Percentiles rank a stretch among this genome's conserved stretches.
Evolutionary conservation across 1,140 invertebrate species (phyloP).

Genomic region (Piezodorus guildinii): DNA sequence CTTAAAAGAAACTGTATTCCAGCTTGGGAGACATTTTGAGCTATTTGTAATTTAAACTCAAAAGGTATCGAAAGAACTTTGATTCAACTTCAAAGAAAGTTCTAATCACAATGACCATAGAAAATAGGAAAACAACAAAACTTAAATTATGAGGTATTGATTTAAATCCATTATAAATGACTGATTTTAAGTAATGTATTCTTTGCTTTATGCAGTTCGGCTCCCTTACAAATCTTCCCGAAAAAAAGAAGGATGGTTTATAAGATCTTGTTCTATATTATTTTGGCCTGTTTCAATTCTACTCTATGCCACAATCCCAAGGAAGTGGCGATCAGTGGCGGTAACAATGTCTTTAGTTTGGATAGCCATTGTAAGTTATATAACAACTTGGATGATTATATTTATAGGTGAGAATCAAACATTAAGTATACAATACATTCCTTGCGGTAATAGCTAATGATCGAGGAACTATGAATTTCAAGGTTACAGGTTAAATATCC

Average conservation of each 20-base stretch:
- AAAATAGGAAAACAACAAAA: too few species aligned
- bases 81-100: too few species aligned
- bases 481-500: constrained; percentile 51
- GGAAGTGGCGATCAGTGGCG: not conserved
- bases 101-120: too few species aligned
- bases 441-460: not conserved
- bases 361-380: constrained; percentile 1
- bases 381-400: not conserved
- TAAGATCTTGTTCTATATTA: not conserved
- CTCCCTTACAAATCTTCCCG: not conserved
- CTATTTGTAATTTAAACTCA: too few species aligned
- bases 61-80: too few species aligned
- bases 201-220: not conserved
- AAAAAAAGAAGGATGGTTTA: not conserved
- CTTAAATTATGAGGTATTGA: too few species aligned
- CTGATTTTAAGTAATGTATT: not conserved
- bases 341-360: not conserved
- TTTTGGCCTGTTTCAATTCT: not conserved
- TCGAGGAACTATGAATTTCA: constrained; percentile 25
- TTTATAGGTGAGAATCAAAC: not conserved
- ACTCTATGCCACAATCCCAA: not conserved
- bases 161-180: not conserved
- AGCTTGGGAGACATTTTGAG: too few species aligned
- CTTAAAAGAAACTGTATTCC: too few species aligned
- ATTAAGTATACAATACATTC: not conserved